Conservation (phyloP, 2,113 vertebrate genomes). For the rat (Rattus norvegicus) region GRCr8 NC_086021.1:170976501-170977000, state of each 20-base stretch:
- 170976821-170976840: neutral
- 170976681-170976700: neutral
- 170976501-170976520: no score
- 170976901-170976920: slow-evolving; percentile 98
- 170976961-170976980: slow-evolving; percentile 96
- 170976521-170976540: no score
- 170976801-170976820: neutral
- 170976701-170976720: neutral
- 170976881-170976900: slow-evolving; percentile 94
- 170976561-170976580: no score
- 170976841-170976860: neutral
- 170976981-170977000: slow-evolving; percentile 94
- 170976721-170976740: neutral
- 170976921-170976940: slow-evolving; percentile 98
- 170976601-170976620: neutral
- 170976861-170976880: neutral
- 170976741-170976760: neutral
- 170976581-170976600: neutral
- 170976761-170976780: neutral
- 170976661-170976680: neutral
- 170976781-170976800: neutral
- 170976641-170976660: neutral
- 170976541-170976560: no score
- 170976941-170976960: slow-evolving; percentile 99
- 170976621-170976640: neutral